These are phyloP conservation scores for Sialia sialis DNA, from an alignment of 2,113 vertebrate species.

Conservation along the genomic window DNA sequence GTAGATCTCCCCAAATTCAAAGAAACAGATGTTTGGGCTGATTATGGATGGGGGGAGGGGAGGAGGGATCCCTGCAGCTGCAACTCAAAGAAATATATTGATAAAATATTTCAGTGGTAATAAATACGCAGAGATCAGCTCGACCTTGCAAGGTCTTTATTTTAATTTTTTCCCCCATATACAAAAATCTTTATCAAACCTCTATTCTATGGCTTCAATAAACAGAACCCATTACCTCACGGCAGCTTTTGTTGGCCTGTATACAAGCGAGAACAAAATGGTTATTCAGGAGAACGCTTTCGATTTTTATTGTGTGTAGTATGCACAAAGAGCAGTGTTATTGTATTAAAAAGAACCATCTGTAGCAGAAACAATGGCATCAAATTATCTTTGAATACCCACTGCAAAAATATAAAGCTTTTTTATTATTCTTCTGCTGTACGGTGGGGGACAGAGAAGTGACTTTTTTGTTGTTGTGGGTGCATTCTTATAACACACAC, in stretches of 20 bases:
- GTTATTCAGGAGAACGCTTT: slow-evolving; percentile 99
- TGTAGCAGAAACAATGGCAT: slow-evolving; percentile 99
- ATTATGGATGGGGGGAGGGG: slow-evolving; percentile 53
- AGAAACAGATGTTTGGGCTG: slow-evolving; percentile 74
- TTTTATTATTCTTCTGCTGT: slow-evolving; percentile 91
- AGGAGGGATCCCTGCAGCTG: slow-evolving; percentile 64
- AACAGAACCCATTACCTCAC: slow-evolving; percentile 99
- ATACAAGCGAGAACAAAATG: slow-evolving; percentile 99
- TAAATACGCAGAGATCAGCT: slow-evolving; percentile 79
- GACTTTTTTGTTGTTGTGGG: slow-evolving; percentile 99
- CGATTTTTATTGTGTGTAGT: slow-evolving; percentile 99
- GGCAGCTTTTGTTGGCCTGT: slow-evolving; percentile 98
- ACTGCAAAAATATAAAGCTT: slow-evolving; percentile 99
- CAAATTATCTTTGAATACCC: slow-evolving; percentile 99
- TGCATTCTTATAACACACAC: slow-evolving; percentile 91
- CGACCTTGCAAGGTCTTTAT: slow-evolving; percentile 88
- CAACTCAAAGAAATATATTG: slow-evolving; percentile 71
- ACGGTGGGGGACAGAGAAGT: slow-evolving; percentile 91
- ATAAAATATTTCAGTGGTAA: slow-evolving; percentile 69
- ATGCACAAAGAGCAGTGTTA: slow-evolving; percentile 99
- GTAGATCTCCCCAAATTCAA: slow-evolving; percentile 51
- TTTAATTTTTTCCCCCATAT: slow-evolving; percentile 63
- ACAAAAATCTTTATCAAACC: slow-evolving; percentile 98
- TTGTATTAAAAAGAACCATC: slow-evolving; percentile 99
- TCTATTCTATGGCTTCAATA: slow-evolving; percentile 98